Evolutionary conservation across 2,888 invertebrate genomes (phyloP), one percentile per base, ranked within the genome.

Genomic region (Dicranocentrus wangi): DNA sequence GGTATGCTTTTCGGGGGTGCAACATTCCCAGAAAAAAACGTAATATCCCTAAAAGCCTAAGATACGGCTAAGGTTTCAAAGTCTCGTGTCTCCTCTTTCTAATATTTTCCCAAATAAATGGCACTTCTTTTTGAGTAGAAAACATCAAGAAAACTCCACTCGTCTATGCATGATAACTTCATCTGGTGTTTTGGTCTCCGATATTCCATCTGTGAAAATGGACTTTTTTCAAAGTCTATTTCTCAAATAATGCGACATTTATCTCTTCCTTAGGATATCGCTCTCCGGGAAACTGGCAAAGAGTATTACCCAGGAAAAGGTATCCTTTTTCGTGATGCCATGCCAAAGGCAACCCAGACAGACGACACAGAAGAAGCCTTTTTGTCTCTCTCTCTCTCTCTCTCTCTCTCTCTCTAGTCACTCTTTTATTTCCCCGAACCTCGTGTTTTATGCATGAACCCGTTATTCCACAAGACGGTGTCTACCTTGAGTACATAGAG

Each of bases 371-470:
- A 47, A 61, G 17, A 28, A 61, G 61, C 43, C 47, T 72, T 23
- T 61, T 61, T 10, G 47, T 51, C 7, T 51, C 19, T 51, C 7
- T 51, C 51, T 51, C 51, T 19, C 60, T 58, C 27, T 21, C 28
- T 55, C 51, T 69, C 7, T 51, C 19, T 51, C 7, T 51, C 51
- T 51, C 51, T 19, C 60, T 58, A 27, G n/a, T 21, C 28, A 32
- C 51, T 69, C 32, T 32, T 66, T 63, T 42, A 47, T 32, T 53
- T 32, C 39, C 23, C 51, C 21, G 68, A 76, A 77, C 69, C 76
- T 77, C 76, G 68, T 77, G 76, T 77, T 77, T 77, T 77, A 77
- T 77, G 76, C 76, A 77, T 77, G 76, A 77, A 77, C 68, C 68
- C 68, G 32, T 77, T 58, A 10, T 23, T 47, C 75, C 25, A 21